These are phyloP conservation scores for Nineta flava DNA, from an alignment of 2,888 invertebrate species.

Conservation along the genomic window DNA sequence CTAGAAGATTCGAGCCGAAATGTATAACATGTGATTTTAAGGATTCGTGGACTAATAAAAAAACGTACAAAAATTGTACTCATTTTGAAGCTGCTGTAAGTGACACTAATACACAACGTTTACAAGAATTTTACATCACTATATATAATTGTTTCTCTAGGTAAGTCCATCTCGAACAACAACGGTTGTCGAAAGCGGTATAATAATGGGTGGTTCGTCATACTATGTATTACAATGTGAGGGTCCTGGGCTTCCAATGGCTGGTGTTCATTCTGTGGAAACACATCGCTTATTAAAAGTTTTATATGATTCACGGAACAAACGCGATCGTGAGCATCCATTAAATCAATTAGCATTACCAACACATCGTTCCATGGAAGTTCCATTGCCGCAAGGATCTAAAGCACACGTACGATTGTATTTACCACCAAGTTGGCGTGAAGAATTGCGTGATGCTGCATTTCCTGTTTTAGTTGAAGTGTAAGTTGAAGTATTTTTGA, in stretches of 20 bases:
- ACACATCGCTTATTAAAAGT: conserved; percentile 62
- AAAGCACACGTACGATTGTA: conserved; percentile 76
- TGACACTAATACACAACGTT: conserved; percentile 9
- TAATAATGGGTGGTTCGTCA: conserved; percentile 16
- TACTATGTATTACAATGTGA: conserved; percentile 74
- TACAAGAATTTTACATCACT: background rate
- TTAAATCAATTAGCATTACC: conserved; percentile 70
- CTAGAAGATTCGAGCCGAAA: conserved; percentile 51
- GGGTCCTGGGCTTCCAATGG: conserved; percentile 81
- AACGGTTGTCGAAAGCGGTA: conserved; percentile 5
- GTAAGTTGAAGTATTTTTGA: conserved; percentile 30
- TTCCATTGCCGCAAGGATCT: conserved; percentile 70
- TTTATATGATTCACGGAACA: conserved; percentile 59
- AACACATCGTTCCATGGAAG: conserved; percentile 64
- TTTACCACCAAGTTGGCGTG: conserved; percentile 77
- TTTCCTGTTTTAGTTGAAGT: conserved; percentile 81
- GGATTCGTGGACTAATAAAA: conserved; percentile 61
- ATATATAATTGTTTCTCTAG: conserved; percentile 13
- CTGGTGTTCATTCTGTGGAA: conserved; percentile 58
- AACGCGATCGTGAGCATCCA: conserved; percentile 40
- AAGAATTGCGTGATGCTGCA: conserved; percentile 70
- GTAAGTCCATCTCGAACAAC: conserved; percentile 21
- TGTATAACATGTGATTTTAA: conserved; percentile 76
- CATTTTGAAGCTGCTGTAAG: conserved; percentile 67
- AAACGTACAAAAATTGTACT: conserved; percentile 72